Conservation (phyloP, 2,888 invertebrate species). For the Trachelus tabidus region DNA sequence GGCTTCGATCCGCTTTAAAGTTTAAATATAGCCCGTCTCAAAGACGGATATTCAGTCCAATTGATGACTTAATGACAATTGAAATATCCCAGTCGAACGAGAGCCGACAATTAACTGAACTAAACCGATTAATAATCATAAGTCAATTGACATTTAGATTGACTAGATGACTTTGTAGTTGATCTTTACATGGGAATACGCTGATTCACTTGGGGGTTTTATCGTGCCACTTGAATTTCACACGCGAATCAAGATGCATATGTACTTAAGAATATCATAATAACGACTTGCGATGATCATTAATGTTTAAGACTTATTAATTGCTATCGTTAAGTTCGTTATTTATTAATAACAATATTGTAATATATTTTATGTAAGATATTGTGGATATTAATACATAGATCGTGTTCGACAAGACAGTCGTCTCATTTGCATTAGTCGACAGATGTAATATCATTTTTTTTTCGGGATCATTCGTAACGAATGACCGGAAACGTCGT, state of each 20-base stretch:
- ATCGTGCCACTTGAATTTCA: conserved; percentile 27
- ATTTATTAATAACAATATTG: conserved; percentile 52
- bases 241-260: conserved; percentile 13
- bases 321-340: conserved; percentile 31
- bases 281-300: conserved; percentile 29
- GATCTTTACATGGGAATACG: conserved; percentile 21
- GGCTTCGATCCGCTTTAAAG: background rate
- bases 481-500: background rate
- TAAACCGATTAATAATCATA: conserved; percentile 30
- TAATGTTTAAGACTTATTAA: conserved; percentile 19
- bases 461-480: background rate
- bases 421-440: background rate
- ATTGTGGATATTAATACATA: conserved; percentile 55
- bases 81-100: conserved; percentile 1
- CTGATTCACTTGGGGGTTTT: conserved; percentile 24
- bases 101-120: conserved; percentile 10
- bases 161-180: conserved; percentile 18
- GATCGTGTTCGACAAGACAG: conserved; percentile 21
- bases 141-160: conserved; percentile 32
- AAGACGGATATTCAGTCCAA: background rate
- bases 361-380: conserved; percentile 61
- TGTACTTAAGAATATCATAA: conserved; percentile 45
- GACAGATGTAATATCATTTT: background rate
- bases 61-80: background rate
- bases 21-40: background rate